A percentile compares a stretch with the other conserved stretches of the same genome.
phyloP scores from a whole-genome alignment of 30 jellyfish, hydroid and myxozoan species.

The Turritopsis dohrnii region DNA sequence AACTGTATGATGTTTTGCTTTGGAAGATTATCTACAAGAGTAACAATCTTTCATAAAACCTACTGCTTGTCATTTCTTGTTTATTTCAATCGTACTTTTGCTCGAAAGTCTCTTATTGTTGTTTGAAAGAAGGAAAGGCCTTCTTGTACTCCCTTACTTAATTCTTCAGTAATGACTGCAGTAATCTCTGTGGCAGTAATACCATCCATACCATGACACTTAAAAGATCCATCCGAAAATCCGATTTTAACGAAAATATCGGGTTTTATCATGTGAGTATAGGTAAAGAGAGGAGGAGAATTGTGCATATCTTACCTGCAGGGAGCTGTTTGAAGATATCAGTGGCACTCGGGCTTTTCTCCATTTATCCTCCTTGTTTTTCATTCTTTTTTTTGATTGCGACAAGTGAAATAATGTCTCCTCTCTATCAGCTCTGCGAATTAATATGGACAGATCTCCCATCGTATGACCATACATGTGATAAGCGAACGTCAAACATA shows the following conservation, averaged over 20 bases:
- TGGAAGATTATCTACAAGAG: conserved; percentile 45
- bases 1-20: conserved; percentile 62
- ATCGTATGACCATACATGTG: conserved; percentile 70
- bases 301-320: conserved; percentile 28
- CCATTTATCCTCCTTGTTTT: conserved; percentile 45
- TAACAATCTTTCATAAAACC: neutral
- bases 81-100: too few species aligned
- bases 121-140: too few species aligned
- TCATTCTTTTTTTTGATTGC: too few species aligned
- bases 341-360: conserved; percentile 33
- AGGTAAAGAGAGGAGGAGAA: too few species aligned
- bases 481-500: conserved; percentile 36
- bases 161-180: too few species aligned
- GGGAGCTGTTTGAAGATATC: conserved; percentile 24
- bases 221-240: too few species aligned
- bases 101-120: too few species aligned
- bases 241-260: too few species aligned
- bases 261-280: too few species aligned
- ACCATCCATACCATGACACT: too few species aligned
- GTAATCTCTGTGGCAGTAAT: too few species aligned
- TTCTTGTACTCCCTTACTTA: too few species aligned
- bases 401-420: conserved; percentile 21
- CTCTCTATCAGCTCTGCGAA: neutral
- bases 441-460: conserved; percentile 31
- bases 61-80: neutral